Percentiles rank a stretch among this genome's conserved stretches.
These are phyloP conservation scores for Sardina pilchardus DNA, from an alignment of 2,113 vertebrate genomes.

Conservation along the genomic window DNA sequence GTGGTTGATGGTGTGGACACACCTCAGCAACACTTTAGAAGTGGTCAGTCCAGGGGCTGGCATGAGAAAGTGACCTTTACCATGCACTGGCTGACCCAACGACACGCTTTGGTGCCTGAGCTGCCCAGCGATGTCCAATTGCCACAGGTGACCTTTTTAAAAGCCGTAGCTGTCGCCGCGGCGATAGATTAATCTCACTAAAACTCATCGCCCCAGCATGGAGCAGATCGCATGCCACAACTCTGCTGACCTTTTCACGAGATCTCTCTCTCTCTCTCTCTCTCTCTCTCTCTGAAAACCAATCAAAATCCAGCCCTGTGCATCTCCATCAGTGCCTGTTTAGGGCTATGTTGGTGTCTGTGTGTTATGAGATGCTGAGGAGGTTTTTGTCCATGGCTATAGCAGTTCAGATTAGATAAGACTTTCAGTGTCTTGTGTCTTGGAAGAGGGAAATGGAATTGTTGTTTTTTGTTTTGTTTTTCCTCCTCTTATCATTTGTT, in stretches of 20 bases:
- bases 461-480: not conserved
- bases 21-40: slow-evolving; percentile 33
- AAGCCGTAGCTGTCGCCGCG: slow-evolving; percentile 73
- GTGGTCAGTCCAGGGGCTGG: slow-evolving; percentile 57
- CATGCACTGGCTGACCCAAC: slow-evolving; percentile 62
- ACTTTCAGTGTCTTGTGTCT: not conserved
- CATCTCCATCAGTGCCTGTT: not conserved
- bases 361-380: too few relatives aligned
- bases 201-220: slow-evolving; percentile 50
- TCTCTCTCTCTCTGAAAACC: slow-evolving; percentile 12
- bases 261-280: slow-evolving; percentile 31
- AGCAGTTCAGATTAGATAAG: not conserved
- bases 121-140: slow-evolving; percentile 63
- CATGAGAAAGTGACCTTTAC: slow-evolving; percentile 67
- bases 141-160: slow-evolving; percentile 75
- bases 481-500: not conserved
- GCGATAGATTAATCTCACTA: slow-evolving; percentile 67
- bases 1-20: not conserved
- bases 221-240: slow-evolving; percentile 45
- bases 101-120: slow-evolving; percentile 60
- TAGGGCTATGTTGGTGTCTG: not conserved
- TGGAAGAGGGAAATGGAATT: not conserved
- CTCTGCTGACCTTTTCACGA: slow-evolving; percentile 51
- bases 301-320: not conserved
- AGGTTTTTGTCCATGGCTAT: too few relatives aligned